Conservation (phyloP, 2,113 vertebrate species). For the Ammodramus savannarum region DNA sequence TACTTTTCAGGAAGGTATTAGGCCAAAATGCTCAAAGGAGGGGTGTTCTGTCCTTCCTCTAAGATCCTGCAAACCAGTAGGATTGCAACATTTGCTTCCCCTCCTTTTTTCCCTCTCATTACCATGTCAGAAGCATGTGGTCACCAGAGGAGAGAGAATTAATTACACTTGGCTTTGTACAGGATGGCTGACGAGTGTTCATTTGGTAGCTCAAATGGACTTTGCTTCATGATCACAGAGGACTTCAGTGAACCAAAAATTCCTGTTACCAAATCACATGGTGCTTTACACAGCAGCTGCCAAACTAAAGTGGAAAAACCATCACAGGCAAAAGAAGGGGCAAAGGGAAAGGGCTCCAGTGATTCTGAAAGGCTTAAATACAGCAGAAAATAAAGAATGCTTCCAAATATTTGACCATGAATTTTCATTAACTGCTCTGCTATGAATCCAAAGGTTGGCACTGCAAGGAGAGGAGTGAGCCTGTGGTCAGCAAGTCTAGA, state of each 20-base stretch:
- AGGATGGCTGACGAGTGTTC: slow-evolving; percentile 15
- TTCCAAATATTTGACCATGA: not conserved
- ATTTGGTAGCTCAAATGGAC: not conserved
- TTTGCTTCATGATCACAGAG: slow-evolving; percentile 3
- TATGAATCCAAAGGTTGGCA: not conserved
- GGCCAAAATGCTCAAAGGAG: not conserved
- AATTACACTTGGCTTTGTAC: not conserved
- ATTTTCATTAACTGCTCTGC: not conserved
- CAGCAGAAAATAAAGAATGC: not conserved
- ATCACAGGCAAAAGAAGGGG: not conserved
- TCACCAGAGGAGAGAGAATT: not conserved
- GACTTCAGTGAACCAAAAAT: slow-evolving; percentile 24
- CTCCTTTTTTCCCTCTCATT: not conserved
- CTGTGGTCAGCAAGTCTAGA: not conserved
- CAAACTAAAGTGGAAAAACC: not conserved
- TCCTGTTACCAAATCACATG: not conserved
- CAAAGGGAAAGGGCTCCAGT: not conserved
- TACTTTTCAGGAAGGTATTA: not conserved
- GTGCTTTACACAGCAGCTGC: not conserved
- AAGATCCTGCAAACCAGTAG: not conserved
- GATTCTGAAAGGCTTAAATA: not conserved
- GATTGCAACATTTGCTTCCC: not conserved
- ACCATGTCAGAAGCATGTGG: not conserved
- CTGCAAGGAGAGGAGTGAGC: not conserved
- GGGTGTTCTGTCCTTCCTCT: not conserved